phyloP scores from a whole-genome alignment of 2,888 invertebrate genomes.

The Chymomyza fuscimana region DNA sequence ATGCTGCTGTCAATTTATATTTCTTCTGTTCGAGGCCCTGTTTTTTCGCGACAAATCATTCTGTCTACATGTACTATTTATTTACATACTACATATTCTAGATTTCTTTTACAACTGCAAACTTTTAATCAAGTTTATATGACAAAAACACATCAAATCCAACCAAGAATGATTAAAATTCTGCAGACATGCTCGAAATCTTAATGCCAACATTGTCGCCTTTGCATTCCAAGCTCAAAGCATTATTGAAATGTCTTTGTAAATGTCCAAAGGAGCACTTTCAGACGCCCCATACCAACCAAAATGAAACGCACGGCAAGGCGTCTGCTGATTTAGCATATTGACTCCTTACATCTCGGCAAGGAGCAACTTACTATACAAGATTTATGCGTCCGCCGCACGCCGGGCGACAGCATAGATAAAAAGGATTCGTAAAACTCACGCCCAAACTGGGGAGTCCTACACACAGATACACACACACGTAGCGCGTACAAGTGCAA shows the following conservation, averaged over 20 bases:
- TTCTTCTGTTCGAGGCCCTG: too few species aligned
- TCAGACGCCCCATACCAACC: background rate
- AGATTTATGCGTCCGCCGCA: slow-evolving; percentile 66
- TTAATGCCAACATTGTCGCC: slow-evolving; percentile 45
- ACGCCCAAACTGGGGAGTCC: slow-evolving; percentile 30
- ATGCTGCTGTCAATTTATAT: too few species aligned
- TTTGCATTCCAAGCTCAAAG: slow-evolving; percentile 44
- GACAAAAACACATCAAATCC: background rate
- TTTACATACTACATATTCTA: background rate
- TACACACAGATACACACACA: background rate
- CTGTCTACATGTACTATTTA: background rate
- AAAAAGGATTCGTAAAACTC: slow-evolving; percentile 66
- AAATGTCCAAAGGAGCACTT: slow-evolving; percentile 61
- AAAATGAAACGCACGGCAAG: slow-evolving; percentile 25
- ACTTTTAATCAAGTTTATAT: background rate
- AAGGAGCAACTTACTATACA: slow-evolving; percentile 72
- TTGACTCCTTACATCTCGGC: slow-evolving; percentile 63
- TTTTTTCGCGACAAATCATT: too few species aligned
- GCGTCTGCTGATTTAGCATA: slow-evolving; percentile 71
- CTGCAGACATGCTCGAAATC: slow-evolving; percentile 45
- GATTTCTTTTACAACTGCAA: background rate
- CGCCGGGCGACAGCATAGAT: slow-evolving; percentile 59
- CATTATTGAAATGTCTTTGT: slow-evolving; percentile 71
- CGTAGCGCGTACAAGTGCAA: slow-evolving; percentile 51
- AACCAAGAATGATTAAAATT: slow-evolving; percentile 39